These are phyloP conservation scores for Pterois miles DNA, from an alignment of 2,797 vertebrate species.

Conservation along the genomic window DNA sequence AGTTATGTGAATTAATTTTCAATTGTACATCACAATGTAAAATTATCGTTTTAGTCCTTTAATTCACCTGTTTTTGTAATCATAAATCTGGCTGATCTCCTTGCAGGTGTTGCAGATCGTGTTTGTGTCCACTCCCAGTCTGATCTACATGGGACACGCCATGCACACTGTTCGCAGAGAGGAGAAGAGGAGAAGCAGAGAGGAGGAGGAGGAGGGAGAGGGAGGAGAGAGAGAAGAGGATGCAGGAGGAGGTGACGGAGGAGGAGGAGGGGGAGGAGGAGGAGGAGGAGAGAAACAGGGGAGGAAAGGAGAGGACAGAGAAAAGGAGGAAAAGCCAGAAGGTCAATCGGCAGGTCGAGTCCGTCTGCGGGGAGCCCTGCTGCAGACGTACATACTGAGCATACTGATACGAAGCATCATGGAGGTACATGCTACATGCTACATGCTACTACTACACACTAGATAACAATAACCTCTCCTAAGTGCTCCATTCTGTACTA, in stretches of 20 bases:
- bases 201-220: constrained; percentile 83
- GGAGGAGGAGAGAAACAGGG: constrained; percentile 60
- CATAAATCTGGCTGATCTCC: accelerated
- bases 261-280: constrained; percentile 80
- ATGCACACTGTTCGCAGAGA: constrained; percentile 93
- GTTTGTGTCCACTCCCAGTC: constrained; percentile 95
- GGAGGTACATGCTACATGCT: constrained; percentile 82
- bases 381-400: constrained; percentile 94
- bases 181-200: constrained; percentile 86
- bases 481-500: not conserved
- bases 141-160: constrained; percentile 96
- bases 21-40: too few species aligned
- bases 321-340: constrained; percentile 61
- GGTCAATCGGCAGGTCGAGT: constrained; percentile 69
- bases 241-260: constrained; percentile 72
- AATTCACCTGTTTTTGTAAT: not conserved
- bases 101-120: constrained; percentile 92
- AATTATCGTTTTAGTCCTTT: not conserved
- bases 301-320: constrained; percentile 32
- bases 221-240: constrained; percentile 67
- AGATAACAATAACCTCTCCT: too few species aligned
- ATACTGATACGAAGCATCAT: constrained; percentile 92
- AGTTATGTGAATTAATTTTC: too few species aligned
- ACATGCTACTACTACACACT: too few species aligned
- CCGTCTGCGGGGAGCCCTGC: constrained; percentile 87